phyloP scores from a whole-genome alignment of 2,888 invertebrate species.

The Catocala sponsa region DNA sequence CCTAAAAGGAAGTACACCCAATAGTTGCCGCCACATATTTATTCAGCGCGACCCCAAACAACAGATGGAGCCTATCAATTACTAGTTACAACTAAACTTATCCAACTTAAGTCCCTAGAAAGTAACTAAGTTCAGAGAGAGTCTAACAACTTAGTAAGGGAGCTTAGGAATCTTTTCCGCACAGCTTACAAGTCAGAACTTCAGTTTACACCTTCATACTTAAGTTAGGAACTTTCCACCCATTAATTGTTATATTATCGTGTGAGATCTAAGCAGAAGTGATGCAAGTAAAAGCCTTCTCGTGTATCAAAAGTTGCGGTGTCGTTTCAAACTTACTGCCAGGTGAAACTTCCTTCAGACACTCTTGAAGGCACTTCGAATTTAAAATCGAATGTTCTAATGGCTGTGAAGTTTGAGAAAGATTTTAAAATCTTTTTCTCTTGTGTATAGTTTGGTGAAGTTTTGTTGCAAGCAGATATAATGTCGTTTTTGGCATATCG shows the following conservation, averaged over 20 bases:
- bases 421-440: neutral
- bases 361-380: constrained; percentile 38
- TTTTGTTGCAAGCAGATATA: no score
- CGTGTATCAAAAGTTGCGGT: constrained; percentile 65
- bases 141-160: constrained; percentile 41
- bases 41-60: constrained; percentile 6
- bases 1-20: neutral
- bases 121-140: constrained; percentile 29
- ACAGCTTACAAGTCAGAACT: constrained; percentile 44
- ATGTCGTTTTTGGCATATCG: no score
- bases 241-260: constrained; percentile 58
- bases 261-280: constrained; percentile 21
- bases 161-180: constrained; percentile 48
- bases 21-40: neutral
- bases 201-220: constrained; percentile 41
- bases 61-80: constrained; percentile 9
- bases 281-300: constrained; percentile 62
- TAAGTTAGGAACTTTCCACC: constrained; percentile 36
- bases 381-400: constrained; percentile 47
- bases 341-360: constrained; percentile 47
- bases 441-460: no score
- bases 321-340: constrained; percentile 54
- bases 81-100: constrained; percentile 29
- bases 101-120: constrained; percentile 24
- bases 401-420: constrained; percentile 18